Percentiles rank a stretch among this genome's conserved stretches.
phyloP scores from a whole-genome alignment of 2,888 invertebrate genomes.

The Drosophila planitibia region DNA sequence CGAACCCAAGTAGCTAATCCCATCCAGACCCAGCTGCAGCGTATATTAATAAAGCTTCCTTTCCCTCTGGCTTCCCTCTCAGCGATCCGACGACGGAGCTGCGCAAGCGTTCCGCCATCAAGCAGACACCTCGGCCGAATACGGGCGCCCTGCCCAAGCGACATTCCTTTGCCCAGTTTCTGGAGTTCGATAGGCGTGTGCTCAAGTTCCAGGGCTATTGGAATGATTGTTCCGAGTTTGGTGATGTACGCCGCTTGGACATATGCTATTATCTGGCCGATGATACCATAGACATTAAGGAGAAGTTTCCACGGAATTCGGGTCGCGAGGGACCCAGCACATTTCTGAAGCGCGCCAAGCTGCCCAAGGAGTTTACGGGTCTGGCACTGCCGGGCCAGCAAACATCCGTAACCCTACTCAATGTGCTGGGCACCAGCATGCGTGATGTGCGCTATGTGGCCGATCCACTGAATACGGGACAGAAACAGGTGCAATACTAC shows the following conservation, averaged over 20 bases:
- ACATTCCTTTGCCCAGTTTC: slow-evolving; percentile 91
- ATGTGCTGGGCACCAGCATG: slow-evolving; percentile 87
- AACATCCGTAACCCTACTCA: slow-evolving; percentile 87
- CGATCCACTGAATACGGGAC: slow-evolving; percentile 87
- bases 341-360: slow-evolving; percentile 90
- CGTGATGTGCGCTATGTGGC: slow-evolving; percentile 87
- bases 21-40: not conserved
- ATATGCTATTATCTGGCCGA: slow-evolving; percentile 94
- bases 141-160: slow-evolving; percentile 85
- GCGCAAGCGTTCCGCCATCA: slow-evolving; percentile 82
- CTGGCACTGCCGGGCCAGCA: slow-evolving; percentile 86
- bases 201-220: slow-evolving; percentile 94
- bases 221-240: slow-evolving; percentile 94
- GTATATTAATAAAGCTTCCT: not conserved
- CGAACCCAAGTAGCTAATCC: slow-evolving; percentile 86
- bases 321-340: slow-evolving; percentile 90
- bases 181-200: slow-evolving; percentile 92
- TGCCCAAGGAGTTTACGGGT: slow-evolving; percentile 88
- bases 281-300: slow-evolving; percentile 95
- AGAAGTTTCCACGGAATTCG: slow-evolving; percentile 89
- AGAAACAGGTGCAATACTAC: slow-evolving; percentile 82
- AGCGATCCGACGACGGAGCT: slow-evolving; percentile 86
- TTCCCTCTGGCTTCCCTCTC: not conserved
- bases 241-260: slow-evolving; percentile 91
- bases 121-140: slow-evolving; percentile 47